Percentiles rank a stretch among this genome's conserved stretches.
These are phyloP conservation scores for Drosophila affinis DNA, from an alignment of 2,888 invertebrate genomes.

Conservation along the genomic window DNA sequence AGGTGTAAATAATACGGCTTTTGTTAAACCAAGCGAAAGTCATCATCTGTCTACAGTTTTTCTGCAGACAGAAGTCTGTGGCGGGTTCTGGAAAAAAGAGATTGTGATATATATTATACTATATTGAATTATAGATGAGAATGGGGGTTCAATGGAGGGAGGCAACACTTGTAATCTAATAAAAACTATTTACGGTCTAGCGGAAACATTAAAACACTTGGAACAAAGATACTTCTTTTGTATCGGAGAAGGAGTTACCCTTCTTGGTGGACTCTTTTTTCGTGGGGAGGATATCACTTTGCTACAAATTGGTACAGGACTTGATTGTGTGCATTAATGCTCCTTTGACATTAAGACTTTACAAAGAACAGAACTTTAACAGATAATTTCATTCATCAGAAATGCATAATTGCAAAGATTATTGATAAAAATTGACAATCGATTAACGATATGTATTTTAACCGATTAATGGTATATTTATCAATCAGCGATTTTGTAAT, in stretches of 20 bases:
- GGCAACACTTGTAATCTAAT: constrained; percentile 19
- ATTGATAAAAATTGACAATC: too few species aligned
- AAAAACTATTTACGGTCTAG: constrained; percentile 24
- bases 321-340: not conserved
- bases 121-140: constrained; percentile 44
- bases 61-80: not conserved
- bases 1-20: constrained; percentile 81
- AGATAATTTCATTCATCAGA: too few species aligned
- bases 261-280: not conserved
- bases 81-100: too few species aligned
- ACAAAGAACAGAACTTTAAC: too few species aligned
- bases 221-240: not conserved
- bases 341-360: too few species aligned
- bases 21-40: constrained; percentile 79
- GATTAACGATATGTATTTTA: too few species aligned
- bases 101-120: constrained; percentile 2
- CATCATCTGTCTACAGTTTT: constrained; percentile 39
- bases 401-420: too few species aligned
- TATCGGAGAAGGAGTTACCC: not conserved
- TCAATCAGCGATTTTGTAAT: too few species aligned
- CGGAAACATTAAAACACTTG: not conserved
- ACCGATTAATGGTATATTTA: too few species aligned
- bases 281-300: not conserved
- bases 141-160: not conserved
- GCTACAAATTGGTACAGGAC: not conserved